Conservation (phyloP, 2,797 vertebrate species). For the Cirrhinus mrigala region DNA sequence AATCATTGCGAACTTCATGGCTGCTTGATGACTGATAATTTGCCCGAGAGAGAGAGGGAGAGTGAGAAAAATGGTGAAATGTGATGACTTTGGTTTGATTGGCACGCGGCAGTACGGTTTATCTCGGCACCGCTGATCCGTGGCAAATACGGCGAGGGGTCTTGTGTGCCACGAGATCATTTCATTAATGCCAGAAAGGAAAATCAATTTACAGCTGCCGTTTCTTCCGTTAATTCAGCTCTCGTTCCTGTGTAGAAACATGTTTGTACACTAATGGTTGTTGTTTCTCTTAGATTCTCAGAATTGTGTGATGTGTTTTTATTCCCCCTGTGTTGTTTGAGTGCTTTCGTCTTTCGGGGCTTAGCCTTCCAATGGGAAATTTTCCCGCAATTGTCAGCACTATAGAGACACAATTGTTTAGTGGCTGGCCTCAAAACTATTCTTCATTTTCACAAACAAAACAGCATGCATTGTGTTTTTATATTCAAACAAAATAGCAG, state of each 20-base stretch:
- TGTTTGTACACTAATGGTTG: constrained; percentile 22
- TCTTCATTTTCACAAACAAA: constrained; percentile 36
- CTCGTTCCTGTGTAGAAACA: constrained; percentile 4
- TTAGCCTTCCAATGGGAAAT: background rate
- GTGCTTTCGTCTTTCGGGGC: background rate
- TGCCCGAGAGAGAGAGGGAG: background rate
- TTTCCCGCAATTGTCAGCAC: background rate
- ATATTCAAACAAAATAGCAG: constrained; percentile 21
- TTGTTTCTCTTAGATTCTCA: constrained; percentile 38
- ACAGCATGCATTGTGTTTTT: constrained; percentile 26
- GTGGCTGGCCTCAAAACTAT: background rate
- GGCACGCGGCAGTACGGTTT: constrained; percentile 17
- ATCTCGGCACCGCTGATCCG: background rate
- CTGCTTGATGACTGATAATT: constrained; percentile 12
- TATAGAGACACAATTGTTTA: background rate
- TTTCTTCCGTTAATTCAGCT: constrained; percentile 29
- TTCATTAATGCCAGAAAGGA: constrained; percentile 70
- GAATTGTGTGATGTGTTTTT: constrained; percentile 26
- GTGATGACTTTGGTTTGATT: constrained; percentile 9
- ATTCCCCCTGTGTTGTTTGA: background rate
- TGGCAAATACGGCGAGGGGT: background rate
- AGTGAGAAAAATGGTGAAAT: constrained; percentile 1
- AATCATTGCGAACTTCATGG: constrained; percentile 30
- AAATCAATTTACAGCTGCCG: constrained; percentile 68
- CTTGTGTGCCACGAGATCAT: constrained; percentile 58